phyloP scores from a whole-genome alignment of 2,113 vertebrate species.

The Nymphicus hollandicus region DNA sequence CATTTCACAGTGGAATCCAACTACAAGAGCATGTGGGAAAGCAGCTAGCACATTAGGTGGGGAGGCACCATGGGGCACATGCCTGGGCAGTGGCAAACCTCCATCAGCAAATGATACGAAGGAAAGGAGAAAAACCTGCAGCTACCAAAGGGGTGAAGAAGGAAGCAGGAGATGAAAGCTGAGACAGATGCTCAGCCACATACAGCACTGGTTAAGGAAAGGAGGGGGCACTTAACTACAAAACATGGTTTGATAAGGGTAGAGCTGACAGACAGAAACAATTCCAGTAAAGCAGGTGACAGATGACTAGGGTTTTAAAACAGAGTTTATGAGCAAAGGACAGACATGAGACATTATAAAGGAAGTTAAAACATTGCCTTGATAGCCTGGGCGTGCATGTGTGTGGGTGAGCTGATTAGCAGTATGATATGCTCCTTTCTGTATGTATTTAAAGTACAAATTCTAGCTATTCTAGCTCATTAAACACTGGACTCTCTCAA shows the following conservation, averaged over 20 bases:
- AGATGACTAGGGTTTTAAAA: neutral
- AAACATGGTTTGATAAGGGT: neutral
- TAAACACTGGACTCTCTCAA: conserved; percentile 23
- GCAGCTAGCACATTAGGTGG: neutral
- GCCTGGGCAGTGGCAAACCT: neutral
- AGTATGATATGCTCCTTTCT: neutral
- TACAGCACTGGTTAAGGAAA: neutral
- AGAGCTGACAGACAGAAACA: neutral
- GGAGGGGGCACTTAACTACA: neutral
- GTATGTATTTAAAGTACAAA: conserved; percentile 18
- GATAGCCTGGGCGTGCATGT: neutral
- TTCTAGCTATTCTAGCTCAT: conserved; percentile 18
- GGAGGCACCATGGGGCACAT: neutral
- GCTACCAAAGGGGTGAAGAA: neutral
- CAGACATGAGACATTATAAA: neutral
- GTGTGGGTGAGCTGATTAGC: neutral
- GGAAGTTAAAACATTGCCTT: neutral
- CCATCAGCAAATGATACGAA: neutral
- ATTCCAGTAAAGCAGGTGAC: neutral
- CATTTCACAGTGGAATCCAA: neutral
- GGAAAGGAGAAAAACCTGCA: neutral
- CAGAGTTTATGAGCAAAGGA: neutral
- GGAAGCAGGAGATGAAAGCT: neutral
- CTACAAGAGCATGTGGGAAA: neutral
- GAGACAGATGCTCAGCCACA: neutral